These are phyloP conservation scores for Luehdorfia chinensis DNA, from an alignment of 1,140 invertebrate genomes.

Conservation along the genomic window DNA sequence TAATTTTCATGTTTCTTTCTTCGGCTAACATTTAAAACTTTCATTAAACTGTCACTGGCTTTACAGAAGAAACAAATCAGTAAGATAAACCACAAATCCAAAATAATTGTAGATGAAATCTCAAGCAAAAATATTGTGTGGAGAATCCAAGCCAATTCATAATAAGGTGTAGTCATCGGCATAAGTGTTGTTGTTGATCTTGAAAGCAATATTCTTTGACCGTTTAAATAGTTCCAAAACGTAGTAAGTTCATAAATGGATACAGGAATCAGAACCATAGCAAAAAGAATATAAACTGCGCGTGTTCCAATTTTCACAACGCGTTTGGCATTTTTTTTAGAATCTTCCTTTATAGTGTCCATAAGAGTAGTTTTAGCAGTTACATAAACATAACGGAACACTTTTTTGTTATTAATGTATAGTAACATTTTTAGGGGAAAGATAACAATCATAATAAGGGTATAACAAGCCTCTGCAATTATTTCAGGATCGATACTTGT, in stretches of 20 bases:
- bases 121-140: slow-evolving; percentile 46
- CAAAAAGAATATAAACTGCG: slow-evolving; percentile 31
- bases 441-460: slow-evolving; percentile 36
- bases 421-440: slow-evolving; percentile 44
- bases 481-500: slow-evolving; percentile 31
- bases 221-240: slow-evolving; percentile 43
- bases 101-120: slow-evolving; percentile 35
- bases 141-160: slow-evolving; percentile 45
- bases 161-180: slow-evolving; percentile 47
- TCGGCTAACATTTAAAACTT: slow-evolving; percentile 27
- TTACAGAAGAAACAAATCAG: slow-evolving; percentile 44
- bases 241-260: slow-evolving; percentile 38
- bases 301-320: slow-evolving; percentile 28
- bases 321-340: slow-evolving; percentile 18
- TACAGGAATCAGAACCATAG: slow-evolving; percentile 31
- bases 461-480: slow-evolving; percentile 49
- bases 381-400: slow-evolving; percentile 39
- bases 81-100: slow-evolving; percentile 58
- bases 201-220: slow-evolving; percentile 35
- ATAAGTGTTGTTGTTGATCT: slow-evolving; percentile 45
- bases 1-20: slow-evolving; percentile 25
- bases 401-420: slow-evolving; percentile 35
- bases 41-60: slow-evolving; percentile 34
- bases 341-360: slow-evolving; percentile 30
- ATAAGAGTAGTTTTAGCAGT: slow-evolving; percentile 39